These are phyloP conservation scores for Mesorhabditis belari DNA, from an alignment of 2,888 invertebrate genomes.

Conservation along the genomic window DNA sequence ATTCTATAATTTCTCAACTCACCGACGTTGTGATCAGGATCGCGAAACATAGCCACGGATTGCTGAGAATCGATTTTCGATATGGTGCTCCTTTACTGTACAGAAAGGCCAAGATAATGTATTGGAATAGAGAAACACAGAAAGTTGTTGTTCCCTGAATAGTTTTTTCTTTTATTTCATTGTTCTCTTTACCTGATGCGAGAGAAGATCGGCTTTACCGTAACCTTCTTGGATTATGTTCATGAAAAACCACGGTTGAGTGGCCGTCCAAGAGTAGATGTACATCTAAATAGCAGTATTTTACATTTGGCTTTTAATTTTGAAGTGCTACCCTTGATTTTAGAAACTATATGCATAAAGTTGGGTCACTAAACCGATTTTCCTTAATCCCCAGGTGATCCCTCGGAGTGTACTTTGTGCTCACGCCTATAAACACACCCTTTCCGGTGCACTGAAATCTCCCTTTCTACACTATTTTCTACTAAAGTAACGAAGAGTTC, in stretches of 20 bases:
- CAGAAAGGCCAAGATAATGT: constrained; percentile 70
- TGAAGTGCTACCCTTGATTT: too few relatives aligned
- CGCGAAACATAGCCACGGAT: background rate
- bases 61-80: background rate
- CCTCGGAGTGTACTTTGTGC: too few relatives aligned
- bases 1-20: background rate
- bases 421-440: too few relatives aligned
- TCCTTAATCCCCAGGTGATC: too few relatives aligned
- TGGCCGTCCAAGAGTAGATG: constrained; percentile 38
- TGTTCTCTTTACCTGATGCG: background rate
- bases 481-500: too few relatives aligned
- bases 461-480: background rate
- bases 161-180: too few relatives aligned
- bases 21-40: background rate
- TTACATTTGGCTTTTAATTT: too few relatives aligned
- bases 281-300: constrained; percentile 29
- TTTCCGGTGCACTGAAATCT: too few relatives aligned
- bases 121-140: constrained; percentile 67
- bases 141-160: constrained; percentile 70
- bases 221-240: background rate
- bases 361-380: too few relatives aligned
- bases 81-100: constrained; percentile 63
- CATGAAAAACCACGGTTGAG: constrained; percentile 43
- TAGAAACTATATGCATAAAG: too few relatives aligned
- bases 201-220: background rate